These are phyloP conservation scores for Pollicipes pollicipes DNA, from an alignment of 1,140 invertebrate species.

Conservation along the genomic window DNA sequence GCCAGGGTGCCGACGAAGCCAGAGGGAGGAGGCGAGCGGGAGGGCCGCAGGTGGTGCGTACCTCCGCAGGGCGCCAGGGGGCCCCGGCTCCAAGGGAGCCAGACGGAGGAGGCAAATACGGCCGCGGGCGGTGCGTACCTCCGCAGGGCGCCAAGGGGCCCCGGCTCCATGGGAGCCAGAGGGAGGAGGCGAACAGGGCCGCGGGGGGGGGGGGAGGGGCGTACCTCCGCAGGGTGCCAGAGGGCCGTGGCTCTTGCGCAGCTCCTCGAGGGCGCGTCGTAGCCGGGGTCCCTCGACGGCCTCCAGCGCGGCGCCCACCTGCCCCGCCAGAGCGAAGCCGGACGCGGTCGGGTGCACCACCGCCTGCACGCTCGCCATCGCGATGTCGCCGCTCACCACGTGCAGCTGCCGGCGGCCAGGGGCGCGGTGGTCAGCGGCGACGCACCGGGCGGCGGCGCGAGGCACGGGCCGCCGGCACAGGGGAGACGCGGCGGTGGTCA, in stretches of 20 bases:
- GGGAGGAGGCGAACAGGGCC: no score
- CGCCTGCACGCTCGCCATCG: constrained; percentile 33
- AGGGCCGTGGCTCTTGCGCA: neutral
- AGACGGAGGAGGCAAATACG: no score
- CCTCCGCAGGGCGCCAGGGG: neutral
- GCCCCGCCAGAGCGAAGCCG: constrained; percentile 32
- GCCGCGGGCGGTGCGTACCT: no score
- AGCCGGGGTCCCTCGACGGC: neutral
- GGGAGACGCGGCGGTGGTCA: no score
- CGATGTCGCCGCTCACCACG: constrained; percentile 36
- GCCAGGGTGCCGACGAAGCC: no score
- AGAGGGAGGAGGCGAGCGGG: no score
- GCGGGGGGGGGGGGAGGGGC: no score
- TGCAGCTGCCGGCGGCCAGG: constrained; percentile 29
- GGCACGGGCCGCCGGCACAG: no score
- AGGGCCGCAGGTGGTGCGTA: no score
- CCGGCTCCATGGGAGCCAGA: no score
- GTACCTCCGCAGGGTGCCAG: neutral
- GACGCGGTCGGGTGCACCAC: constrained; percentile 36
- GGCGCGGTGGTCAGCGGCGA: constrained; percentile 3
- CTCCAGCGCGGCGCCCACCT: constrained; percentile 17
- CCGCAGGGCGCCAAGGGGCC: no score
- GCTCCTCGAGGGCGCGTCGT: neutral
- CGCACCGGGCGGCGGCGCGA: no score
- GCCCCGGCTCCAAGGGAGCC: neutral